phyloP scores from a whole-genome alignment of 2,888 invertebrate species.

The Andrena haemorrhoa region DNA sequence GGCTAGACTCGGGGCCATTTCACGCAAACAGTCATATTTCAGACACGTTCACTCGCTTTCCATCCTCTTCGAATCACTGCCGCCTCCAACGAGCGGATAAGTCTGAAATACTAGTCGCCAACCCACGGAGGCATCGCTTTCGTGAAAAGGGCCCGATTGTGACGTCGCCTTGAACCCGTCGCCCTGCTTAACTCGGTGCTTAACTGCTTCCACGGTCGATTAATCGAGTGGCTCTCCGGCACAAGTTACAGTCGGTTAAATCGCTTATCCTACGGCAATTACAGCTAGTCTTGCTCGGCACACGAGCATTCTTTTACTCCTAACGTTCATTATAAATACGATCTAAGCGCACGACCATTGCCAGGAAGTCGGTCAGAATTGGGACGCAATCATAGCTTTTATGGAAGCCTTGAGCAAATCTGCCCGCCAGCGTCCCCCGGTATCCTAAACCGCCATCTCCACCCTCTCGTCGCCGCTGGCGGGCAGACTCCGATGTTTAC shows the following conservation, averaged over 20 bases:
- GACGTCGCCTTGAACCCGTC: constrained; percentile 8
- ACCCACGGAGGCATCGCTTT: no score
- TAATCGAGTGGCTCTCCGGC: constrained; percentile 47
- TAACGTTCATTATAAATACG: constrained; percentile 54
- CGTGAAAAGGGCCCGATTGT: background rate
- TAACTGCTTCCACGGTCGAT: constrained; percentile 19
- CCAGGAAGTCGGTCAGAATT: constrained; percentile 68
- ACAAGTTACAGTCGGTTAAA: constrained; percentile 61
- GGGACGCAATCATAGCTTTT: constrained; percentile 78
- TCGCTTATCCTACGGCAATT: constrained; percentile 63
- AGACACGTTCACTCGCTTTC: no score
- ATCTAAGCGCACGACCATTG: constrained; percentile 74
- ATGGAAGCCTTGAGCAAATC: constrained; percentile 76
- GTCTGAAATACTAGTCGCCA: no score
- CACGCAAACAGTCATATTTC: no score
- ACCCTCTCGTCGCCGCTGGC: constrained; percentile 1
- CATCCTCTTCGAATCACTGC: no score
- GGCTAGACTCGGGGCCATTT: background rate
- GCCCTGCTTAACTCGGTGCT: background rate
- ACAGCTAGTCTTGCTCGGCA: constrained; percentile 62
- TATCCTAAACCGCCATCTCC: background rate
- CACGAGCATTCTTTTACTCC: constrained; percentile 51
- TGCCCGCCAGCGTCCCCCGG: constrained; percentile 33
- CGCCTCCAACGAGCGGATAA: no score
- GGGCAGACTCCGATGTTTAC: constrained; percentile 57